A percentile compares a stretch with the other conserved stretches of the same genome.
phyloP scores from a whole-genome alignment of 2,797 vertebrate species.

The Ptychadena robeensis region DNA sequence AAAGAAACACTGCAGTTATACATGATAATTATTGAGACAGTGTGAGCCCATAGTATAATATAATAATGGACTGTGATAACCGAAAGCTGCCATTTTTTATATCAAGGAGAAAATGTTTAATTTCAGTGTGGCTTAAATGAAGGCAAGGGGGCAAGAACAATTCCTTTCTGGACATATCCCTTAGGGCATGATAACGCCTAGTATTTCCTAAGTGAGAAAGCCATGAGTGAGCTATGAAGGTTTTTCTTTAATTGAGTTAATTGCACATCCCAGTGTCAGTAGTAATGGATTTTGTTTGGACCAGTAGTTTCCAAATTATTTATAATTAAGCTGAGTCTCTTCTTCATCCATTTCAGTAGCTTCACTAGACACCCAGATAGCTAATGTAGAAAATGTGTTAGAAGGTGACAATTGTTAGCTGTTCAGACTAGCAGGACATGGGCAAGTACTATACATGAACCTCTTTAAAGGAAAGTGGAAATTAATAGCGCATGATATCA shows the following conservation, averaged over 20 bases:
- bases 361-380: conserved; percentile 19
- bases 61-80: conserved; percentile 13
- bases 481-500: not conserved
- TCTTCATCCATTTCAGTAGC: conserved; percentile 50
- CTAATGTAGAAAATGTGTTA: conserved; percentile 29
- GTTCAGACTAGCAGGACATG: conserved; percentile 17
- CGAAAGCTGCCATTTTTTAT: conserved; percentile 28
- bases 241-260: conserved; percentile 62
- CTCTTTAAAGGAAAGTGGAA: not conserved
- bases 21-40: conserved; percentile 19
- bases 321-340: conserved; percentile 47
- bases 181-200: conserved; percentile 58
- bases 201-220: conserved; percentile 57
- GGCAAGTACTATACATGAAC: not conserved
- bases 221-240: conserved; percentile 56
- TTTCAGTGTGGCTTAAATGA: conserved; percentile 35
- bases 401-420: conserved; percentile 40
- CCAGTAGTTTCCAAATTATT: conserved; percentile 51
- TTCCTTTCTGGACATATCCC: conserved; percentile 36
- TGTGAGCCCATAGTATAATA: conserved; percentile 4
- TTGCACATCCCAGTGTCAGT: conserved; percentile 58
- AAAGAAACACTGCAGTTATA: not conserved
- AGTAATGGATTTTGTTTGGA: conserved; percentile 60
- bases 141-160: conserved; percentile 15
- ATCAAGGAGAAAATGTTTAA: conserved; percentile 33